Percentiles rank a stretch among this genome's conserved stretches.
These are phyloP conservation scores for Eretmodus cyanostictus DNA, from an alignment of 2,113 vertebrate species.

Conservation along the genomic window DNA sequence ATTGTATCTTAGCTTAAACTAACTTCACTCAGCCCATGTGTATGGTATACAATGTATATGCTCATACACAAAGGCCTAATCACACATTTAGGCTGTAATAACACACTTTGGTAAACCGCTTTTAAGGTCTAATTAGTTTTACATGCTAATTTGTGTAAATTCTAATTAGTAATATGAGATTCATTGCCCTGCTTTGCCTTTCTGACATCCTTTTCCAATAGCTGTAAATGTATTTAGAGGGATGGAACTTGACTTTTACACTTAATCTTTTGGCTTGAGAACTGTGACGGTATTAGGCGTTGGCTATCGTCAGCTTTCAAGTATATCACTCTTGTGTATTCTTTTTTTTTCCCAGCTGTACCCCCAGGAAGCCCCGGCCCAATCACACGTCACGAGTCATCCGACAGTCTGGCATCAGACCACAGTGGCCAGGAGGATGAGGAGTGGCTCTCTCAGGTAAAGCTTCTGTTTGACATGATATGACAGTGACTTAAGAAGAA, in stretches of 20 bases:
- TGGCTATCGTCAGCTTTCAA: not conserved
- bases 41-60: not conserved
- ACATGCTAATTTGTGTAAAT: not conserved
- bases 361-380: slow-evolving; percentile 87
- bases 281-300: no score
- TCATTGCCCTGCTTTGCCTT: not conserved
- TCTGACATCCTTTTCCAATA: not conserved
- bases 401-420: slow-evolving; percentile 90
- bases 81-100: not conserved
- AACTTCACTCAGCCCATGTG: not conserved
- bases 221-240: not conserved
- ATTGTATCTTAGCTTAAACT: not conserved
- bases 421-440: slow-evolving; percentile 93
- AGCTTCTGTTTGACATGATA: not conserved
- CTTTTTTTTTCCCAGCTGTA: slow-evolving; percentile 68
- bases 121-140: not conserved
- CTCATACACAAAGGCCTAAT: not conserved
- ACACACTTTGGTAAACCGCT: not conserved
- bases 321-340: not conserved
- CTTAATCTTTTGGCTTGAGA: not conserved
- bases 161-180: not conserved
- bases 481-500: not conserved
- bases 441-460: slow-evolving; percentile 98
- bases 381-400: slow-evolving; percentile 88
- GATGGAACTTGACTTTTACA: not conserved